Evolutionary conservation across 2,888 invertebrate genomes (phyloP), one percentile per base, ranked within the genome.

Genomic region (Drosophila paracracens): DNA sequence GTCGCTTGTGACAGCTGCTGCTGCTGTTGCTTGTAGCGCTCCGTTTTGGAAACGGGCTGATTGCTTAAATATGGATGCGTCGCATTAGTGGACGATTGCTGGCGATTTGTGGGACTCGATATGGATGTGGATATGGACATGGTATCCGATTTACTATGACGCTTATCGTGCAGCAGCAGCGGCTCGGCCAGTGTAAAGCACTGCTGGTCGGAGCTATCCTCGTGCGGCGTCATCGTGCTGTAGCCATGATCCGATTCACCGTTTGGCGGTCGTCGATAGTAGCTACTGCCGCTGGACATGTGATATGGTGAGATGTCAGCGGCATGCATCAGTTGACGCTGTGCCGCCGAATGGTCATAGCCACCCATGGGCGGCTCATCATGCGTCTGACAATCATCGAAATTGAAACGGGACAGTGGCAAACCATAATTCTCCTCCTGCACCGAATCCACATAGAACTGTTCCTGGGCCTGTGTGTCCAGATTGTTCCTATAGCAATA

Each of bases 151-250:
- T 91, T 95, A 89, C 93, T 95, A 92, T 83, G 88, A 16, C 93
- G 86, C 79, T 93, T 94, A 70, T 94, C 94, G 57, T 94, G 92
- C 62, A 94, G 93, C 71, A 96, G 93, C 43, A 94, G 94, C 0
- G 96, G 95, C 84, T 96, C 96, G 56, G 95, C 95, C 11, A 95
- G 94, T 27, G 96, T 96, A 82, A 96, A 96, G 11, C 96, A 96
- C 79, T 96, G 95, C 82, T 97, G 96, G 91, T 97, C 97, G 88
- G 97, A 97, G 1, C 97, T 97, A 91, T 97, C 97, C 90, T 98
- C 97, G 85, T 97, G 97, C 2, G 97, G 97, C 1, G 97, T 98
- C 98, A 98, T 98, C 0, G 98, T 98, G 4, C 97, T 98, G 93
- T 98, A 98, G 2, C 98, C 98, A 91, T 98, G 98, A 94, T 98